These are phyloP conservation scores for Ophiothrix spiculata DNA, from an alignment of 35 echinoderm and acorn worm species.

Conservation along the genomic window DNA sequence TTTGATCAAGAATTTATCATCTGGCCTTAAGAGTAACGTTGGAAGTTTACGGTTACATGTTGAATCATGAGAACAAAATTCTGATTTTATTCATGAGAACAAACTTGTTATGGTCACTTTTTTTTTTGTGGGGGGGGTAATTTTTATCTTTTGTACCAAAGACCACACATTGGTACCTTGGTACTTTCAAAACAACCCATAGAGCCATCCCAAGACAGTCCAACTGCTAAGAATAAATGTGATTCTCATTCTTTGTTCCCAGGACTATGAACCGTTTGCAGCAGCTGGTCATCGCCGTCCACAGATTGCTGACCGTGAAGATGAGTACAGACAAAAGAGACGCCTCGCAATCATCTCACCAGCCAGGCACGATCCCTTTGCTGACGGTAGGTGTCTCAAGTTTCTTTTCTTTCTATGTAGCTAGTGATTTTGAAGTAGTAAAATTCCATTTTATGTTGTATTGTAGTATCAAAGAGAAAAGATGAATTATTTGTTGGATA, in stretches of 20 bases:
- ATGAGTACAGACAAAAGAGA: slow-evolving; percentile 74
- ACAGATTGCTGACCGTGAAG: slow-evolving; percentile 87
- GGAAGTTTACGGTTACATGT: no score
- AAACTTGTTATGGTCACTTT: no score
- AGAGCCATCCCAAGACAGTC: no score
- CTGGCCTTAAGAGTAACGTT: no score
- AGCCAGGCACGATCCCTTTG: slow-evolving; percentile 89
- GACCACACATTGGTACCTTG: no score
- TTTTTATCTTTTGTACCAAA: no score
- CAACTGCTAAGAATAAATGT: no score
- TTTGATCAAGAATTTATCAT: no score
- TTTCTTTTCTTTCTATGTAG: background rate
- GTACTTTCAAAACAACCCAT: no score
- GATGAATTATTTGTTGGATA: background rate
- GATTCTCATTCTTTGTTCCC: background rate
- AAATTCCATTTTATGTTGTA: background rate
- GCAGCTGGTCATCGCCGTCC: slow-evolving; percentile 67
- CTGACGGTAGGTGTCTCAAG: slow-evolving; percentile 63
- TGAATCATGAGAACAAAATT: no score
- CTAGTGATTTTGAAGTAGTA: background rate
- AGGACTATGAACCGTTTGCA: slow-evolving; percentile 97
- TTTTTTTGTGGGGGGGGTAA: no score
- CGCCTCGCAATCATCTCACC: slow-evolving; percentile 82
- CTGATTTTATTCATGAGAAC: no score
- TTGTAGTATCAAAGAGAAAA: background rate